A percentile compares a stretch with the other conserved stretches of the same genome.
These are phyloP conservation scores for Tenthredo distinguenda DNA, from an alignment of 2,888 invertebrate species.

Conservation along the genomic window DNA sequence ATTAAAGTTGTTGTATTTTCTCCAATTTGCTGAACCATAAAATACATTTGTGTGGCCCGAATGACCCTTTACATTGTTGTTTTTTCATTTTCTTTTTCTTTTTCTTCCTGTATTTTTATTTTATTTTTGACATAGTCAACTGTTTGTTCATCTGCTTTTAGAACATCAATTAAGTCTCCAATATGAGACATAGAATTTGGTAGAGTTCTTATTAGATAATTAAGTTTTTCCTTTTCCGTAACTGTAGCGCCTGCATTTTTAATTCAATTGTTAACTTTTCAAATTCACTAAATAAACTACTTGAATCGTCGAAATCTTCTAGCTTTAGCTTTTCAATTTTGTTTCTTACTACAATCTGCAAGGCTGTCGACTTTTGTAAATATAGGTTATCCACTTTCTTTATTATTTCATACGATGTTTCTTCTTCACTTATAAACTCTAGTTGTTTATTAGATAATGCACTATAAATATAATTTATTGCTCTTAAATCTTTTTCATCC, in stretches of 20 bases:
- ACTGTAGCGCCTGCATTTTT: slow-evolving; percentile 62
- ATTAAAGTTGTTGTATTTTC: background rate
- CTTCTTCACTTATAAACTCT: slow-evolving; percentile 56
- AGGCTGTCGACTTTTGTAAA: slow-evolving; percentile 59
- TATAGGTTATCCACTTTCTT: slow-evolving; percentile 62
- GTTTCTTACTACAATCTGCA: slow-evolving; percentile 62
- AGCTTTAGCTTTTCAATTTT: slow-evolving; percentile 61
- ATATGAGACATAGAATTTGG: slow-evolving; percentile 61
- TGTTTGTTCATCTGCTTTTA: slow-evolving; percentile 62
- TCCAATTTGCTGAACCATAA: background rate
- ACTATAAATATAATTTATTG: slow-evolving; percentile 59
- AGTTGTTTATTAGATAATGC: slow-evolving; percentile 56
- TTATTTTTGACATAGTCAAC: slow-evolving; percentile 65
- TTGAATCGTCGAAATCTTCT: no score
- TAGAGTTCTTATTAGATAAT: slow-evolving; percentile 62
- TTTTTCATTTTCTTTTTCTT: slow-evolving; percentile 49
- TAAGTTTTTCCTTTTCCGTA: slow-evolving; percentile 63
- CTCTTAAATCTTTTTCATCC: slow-evolving; percentile 60
- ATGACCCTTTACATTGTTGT: background rate
- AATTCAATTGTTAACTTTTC: slow-evolving; percentile 63
- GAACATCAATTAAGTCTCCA: slow-evolving; percentile 62
- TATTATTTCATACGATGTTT: slow-evolving; percentile 61
- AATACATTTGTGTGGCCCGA: background rate
- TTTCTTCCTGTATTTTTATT: slow-evolving; percentile 58
- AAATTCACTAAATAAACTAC: slow-evolving; percentile 62